Conservation (phyloP, 2,888 invertebrate genomes). For the Vesta saturnalis region DNA sequence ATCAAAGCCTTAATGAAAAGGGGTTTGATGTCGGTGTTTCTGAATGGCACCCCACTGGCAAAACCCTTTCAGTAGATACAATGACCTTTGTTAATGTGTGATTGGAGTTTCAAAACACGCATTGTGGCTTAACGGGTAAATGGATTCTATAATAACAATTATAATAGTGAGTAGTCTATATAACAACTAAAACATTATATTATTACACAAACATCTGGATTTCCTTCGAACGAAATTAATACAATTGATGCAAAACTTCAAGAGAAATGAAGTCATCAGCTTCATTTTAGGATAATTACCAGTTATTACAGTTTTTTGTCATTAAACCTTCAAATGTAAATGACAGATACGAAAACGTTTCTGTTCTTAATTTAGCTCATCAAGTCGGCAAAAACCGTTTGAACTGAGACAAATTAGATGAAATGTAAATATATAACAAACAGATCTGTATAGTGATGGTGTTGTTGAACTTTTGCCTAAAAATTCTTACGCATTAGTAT, state of each 20-base stretch:
- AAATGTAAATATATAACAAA: constrained; percentile 34
- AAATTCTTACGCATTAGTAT: constrained; percentile 14
- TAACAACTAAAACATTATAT: constrained; percentile 20
- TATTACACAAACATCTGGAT: constrained; percentile 10
- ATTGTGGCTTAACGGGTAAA: constrained; percentile 31
- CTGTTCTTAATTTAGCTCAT: constrained; percentile 24
- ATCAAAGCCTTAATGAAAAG: constrained; percentile 25
- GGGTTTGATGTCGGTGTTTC: constrained; percentile 29
- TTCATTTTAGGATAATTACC: too few relatives aligned
- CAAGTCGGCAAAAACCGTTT: constrained; percentile 24
- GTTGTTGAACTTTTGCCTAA: constrained; percentile 26
- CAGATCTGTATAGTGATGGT: constrained; percentile 22
- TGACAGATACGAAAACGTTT: constrained; percentile 15
- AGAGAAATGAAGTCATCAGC: not conserved
- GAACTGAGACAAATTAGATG: constrained; percentile 30
- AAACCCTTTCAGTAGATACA: constrained; percentile 23
- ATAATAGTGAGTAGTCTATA: constrained; percentile 18
- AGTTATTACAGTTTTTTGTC: not conserved
- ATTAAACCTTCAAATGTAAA: not conserved
- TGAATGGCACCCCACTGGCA: constrained; percentile 29
- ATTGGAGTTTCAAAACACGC: constrained; percentile 33
- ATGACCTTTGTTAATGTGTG: constrained; percentile 33
- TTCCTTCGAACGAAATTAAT: not conserved
- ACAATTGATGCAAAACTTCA: not conserved
- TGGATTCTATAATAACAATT: constrained; percentile 23